Evolutionary conservation across 1,140 invertebrate species (phyloP).

Genomic region (Drosophila guanche): DNA sequence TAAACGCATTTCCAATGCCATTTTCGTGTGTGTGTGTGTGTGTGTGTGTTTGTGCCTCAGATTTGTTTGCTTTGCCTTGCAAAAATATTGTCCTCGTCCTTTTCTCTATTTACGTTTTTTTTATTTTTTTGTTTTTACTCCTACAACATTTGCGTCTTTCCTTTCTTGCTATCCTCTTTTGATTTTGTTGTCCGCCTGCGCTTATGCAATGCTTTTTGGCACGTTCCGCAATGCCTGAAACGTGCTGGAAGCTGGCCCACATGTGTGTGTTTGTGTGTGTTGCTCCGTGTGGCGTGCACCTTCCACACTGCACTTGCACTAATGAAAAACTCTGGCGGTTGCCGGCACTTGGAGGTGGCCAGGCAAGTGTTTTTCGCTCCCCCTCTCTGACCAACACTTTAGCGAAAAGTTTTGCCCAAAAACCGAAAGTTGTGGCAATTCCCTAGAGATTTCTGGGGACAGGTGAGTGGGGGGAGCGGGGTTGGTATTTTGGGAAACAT

Average conservation of each 20-base stretch:
- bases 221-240: constrained; percentile 65
- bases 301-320: constrained; percentile 69
- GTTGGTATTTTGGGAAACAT: neutral
- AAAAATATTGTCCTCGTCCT: constrained; percentile 62
- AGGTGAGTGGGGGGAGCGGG: constrained; percentile 1
- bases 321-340: constrained; percentile 73
- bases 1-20: constrained; percentile 66
- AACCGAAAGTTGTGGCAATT: constrained; percentile 15
- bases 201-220: constrained; percentile 77
- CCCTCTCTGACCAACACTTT: constrained; percentile 7
- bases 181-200: constrained; percentile 73
- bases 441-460: constrained; percentile 5
- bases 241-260: constrained; percentile 44
- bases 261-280: constrained; percentile 21
- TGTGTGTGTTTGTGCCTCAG: constrained; percentile 42
- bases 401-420: constrained; percentile 1
- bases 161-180: constrained; percentile 40
- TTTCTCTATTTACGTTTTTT: constrained; percentile 40
- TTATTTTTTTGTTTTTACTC: constrained; percentile 51
- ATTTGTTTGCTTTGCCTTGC: constrained; percentile 62
- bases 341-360: constrained; percentile 11
- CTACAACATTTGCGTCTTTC: constrained; percentile 8
- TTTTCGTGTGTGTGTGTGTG: constrained; percentile 16
- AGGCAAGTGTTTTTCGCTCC: too few species aligned
- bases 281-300: constrained; percentile 32